Evolutionary conservation across 2,113 vertebrate genomes (phyloP).

Genomic region (Bambusicola thoracicus): DNA sequence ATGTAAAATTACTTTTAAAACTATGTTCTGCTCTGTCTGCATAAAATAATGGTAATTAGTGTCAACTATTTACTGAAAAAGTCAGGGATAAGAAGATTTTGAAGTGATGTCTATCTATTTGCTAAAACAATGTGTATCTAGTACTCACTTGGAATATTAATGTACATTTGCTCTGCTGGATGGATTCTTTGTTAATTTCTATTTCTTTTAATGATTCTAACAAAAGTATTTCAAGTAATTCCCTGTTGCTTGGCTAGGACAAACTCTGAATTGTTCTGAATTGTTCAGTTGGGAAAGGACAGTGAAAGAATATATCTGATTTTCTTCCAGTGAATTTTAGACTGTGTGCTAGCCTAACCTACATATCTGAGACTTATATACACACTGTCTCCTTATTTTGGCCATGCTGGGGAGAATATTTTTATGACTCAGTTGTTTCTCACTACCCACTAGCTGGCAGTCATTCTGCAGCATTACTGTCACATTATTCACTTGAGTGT

Average conservation of each 20-base stretch:
- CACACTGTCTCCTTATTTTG: rapidly evolving
- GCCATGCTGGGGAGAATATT: not conserved
- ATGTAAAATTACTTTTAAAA: not conserved
- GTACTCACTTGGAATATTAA: not conserved
- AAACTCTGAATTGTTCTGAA: not conserved
- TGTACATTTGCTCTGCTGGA: not conserved
- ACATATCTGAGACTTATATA: not conserved
- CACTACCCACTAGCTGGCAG: conserved; percentile 6
- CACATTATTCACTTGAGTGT: not conserved
- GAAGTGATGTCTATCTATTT: not conserved
- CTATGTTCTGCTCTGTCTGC: not conserved
- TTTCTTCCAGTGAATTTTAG: not conserved
- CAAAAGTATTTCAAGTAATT: not conserved
- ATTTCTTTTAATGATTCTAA: not conserved
- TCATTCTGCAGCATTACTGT: not conserved
- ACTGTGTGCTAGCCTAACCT: not conserved
- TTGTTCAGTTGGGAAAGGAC: not conserved
- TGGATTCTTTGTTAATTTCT: not conserved
- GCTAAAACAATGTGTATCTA: not conserved
- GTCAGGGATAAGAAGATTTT: not conserved
- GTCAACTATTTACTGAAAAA: not conserved
- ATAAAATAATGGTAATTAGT: not conserved
- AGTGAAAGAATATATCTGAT: not conserved
- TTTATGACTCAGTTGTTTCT: not conserved
- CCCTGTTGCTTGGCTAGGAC: not conserved